Conservation (phyloP, 2,113 vertebrate species). For the Asarcornis scutulata region DNA sequence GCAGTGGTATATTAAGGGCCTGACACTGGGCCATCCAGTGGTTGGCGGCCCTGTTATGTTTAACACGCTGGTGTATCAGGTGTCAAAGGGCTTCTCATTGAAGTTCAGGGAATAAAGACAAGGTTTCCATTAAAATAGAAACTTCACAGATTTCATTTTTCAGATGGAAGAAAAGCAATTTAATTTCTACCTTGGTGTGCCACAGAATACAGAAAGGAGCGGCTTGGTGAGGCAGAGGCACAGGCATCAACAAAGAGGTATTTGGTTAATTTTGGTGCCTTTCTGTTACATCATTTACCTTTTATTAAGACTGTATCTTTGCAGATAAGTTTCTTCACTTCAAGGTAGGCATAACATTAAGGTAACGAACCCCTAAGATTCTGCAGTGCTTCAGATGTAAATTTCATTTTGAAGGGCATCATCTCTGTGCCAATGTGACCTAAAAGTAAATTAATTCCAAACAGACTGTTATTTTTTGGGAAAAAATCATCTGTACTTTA, state of each 20-base stretch:
- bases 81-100: conserved; percentile 43
- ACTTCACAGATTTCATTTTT: conserved; percentile 13
- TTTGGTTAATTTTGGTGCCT: not conserved
- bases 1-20: not conserved
- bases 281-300: not conserved
- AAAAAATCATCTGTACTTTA: not conserved
- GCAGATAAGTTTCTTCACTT: conserved; percentile 1
- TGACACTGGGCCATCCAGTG: conserved; percentile 19
- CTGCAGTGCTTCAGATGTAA: conserved; percentile 34
- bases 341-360: conserved; percentile 11
- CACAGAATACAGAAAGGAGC: conserved; percentile 11
- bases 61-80: conserved; percentile 2
- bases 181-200: not conserved
- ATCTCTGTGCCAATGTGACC: conserved; percentile 7
- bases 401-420: conserved; percentile 38
- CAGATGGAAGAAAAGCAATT: not conserved
- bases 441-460: conserved; percentile 59
- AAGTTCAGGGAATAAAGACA: conserved; percentile 11
- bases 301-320: not conserved
- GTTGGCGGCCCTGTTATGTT: conserved; percentile 19
- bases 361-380: conserved; percentile 27
- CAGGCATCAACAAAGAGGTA: not conserved
- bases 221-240: not conserved
- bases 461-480: conserved; percentile 31
- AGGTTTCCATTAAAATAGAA: conserved; percentile 43